A percentile compares a stretch with the other conserved stretches of the same genome.
These are phyloP conservation scores for Lanistes nyassanus DNA, from an alignment of 1,140 invertebrate genomes.

Conservation along the genomic window DNA sequence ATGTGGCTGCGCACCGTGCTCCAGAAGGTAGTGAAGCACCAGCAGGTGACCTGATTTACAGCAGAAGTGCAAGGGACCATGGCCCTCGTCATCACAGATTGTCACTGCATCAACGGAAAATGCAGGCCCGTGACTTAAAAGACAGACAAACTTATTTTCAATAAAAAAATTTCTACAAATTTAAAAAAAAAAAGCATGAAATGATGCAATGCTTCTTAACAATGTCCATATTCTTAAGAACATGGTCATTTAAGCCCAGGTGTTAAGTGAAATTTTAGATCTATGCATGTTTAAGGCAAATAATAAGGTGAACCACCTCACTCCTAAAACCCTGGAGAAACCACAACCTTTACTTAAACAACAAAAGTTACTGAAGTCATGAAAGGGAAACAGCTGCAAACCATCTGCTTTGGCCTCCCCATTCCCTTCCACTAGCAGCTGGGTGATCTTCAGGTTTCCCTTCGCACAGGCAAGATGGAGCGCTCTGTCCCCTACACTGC, in stretches of 20 bases:
- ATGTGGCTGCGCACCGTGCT: constrained; percentile 58
- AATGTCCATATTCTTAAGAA: too few species aligned
- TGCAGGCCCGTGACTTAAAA: too few species aligned
- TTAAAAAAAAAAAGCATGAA: too few species aligned
- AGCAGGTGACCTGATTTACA: constrained; percentile 67
- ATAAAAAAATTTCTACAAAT: too few species aligned
- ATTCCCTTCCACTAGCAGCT: constrained; percentile 63
- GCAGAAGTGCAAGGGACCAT: constrained; percentile 68
- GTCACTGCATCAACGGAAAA: constrained; percentile 57
- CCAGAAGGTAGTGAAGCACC: constrained; percentile 65
- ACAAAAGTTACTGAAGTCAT: not conserved
- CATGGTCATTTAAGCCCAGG: too few species aligned
- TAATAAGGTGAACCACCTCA: too few species aligned
- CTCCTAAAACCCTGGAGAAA: too few species aligned
- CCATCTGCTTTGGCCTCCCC: constrained; percentile 60
- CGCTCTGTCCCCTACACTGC: constrained; percentile 68
- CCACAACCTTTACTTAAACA: too few species aligned
- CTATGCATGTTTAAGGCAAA: too few species aligned
- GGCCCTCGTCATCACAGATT: constrained; percentile 68
- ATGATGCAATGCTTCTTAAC: too few species aligned
- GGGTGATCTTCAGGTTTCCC: constrained; percentile 64
- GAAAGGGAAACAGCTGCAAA: constrained; percentile 19
- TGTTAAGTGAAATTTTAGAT: too few species aligned
- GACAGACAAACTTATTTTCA: too few species aligned
- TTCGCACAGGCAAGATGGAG: constrained; percentile 68